Conservation (phyloP, 2,113 vertebrate species). For the Lamprotornis superbus region DNA sequence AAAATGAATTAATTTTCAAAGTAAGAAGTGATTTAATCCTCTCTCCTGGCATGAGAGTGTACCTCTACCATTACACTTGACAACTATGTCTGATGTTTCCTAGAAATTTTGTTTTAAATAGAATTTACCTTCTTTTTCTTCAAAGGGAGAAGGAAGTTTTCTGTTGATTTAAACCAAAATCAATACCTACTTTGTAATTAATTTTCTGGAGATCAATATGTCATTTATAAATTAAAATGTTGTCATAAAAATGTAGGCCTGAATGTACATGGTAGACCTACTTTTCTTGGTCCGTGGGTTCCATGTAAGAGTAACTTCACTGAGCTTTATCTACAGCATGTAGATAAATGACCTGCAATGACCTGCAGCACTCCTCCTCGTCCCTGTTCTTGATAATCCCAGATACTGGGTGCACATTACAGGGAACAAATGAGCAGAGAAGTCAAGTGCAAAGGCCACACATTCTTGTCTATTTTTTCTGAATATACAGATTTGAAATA, state of each 20-base stretch:
- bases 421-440: not conserved
- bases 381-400: not conserved
- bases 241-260: not conserved
- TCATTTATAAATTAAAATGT: not conserved
- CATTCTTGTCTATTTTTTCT: not conserved
- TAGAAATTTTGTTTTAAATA: not conserved
- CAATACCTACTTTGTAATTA: not conserved
- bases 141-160: not conserved
- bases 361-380: not conserved
- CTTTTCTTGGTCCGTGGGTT: not conserved
- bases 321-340: not conserved
- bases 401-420: not conserved
- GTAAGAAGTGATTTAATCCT: not conserved
- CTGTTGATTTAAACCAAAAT: not conserved
- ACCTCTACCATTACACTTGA: not conserved
- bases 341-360: not conserved
- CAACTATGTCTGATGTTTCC: not conserved
- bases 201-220: not conserved
- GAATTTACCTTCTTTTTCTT: not conserved
- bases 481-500: not conserved
- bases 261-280: not conserved
- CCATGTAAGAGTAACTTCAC: not conserved
- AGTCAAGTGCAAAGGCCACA: not conserved
- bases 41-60: not conserved
- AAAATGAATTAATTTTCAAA: conserved; percentile 10